A percentile compares a stretch with the other conserved stretches of the same genome.
These are phyloP conservation scores for Dolichoris vasculosae DNA, from an alignment of 1,140 invertebrate species.

Conservation along the genomic window DNA sequence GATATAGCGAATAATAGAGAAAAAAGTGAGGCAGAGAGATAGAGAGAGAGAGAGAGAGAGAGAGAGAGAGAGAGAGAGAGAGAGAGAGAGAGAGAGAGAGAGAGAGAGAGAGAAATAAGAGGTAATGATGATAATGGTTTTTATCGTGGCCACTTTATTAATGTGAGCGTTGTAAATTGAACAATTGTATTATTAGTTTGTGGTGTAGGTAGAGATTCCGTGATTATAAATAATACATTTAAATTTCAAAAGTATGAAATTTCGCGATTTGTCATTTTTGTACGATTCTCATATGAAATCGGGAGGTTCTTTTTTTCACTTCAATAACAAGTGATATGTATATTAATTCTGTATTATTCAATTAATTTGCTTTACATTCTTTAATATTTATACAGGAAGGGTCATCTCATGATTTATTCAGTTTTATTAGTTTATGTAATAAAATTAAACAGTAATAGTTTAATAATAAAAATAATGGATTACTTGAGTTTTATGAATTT, in stretches of 20 bases:
- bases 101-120: no score
- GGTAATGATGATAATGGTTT: no score
- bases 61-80: no score
- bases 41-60: no score
- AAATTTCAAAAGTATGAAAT: constrained; percentile 19
- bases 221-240: neutral
- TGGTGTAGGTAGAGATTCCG: no score
- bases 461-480: neutral
- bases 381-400: neutral
- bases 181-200: constrained; percentile 18
- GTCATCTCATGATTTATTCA: neutral
- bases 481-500: neutral
- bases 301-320: constrained; percentile 24
- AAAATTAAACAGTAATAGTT: neutral
- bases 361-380: constrained; percentile 5
- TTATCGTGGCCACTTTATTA: no score
- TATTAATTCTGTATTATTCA: neutral
- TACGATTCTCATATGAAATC: constrained; percentile 19
- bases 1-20: no score
- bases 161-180: constrained; percentile 20
- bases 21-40: no score
- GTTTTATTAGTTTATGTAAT: neutral
- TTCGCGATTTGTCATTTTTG: constrained; percentile 24
- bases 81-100: no score
- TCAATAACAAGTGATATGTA: constrained; percentile 3